These are phyloP conservation scores for Chrysopilus asiliformis DNA, from an alignment of 2,888 invertebrate genomes.

Conservation along the genomic window DNA sequence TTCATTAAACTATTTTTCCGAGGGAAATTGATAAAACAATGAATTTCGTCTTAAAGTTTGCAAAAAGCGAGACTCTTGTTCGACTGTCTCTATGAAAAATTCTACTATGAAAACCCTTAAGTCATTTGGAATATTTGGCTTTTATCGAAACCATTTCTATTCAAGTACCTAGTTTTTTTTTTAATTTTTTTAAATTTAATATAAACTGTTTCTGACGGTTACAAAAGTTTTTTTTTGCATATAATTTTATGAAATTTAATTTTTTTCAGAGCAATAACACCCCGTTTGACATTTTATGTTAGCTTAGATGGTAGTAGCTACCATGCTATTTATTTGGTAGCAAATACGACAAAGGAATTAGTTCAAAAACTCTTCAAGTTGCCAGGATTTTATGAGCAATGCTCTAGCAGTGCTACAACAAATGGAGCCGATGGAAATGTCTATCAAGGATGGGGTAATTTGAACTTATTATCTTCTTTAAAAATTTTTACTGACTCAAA, in stretches of 20 bases:
- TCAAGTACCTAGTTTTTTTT: no score
- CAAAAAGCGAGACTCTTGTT: no score
- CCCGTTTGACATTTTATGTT: conserved; percentile 72
- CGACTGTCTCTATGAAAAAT: background rate
- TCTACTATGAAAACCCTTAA: no score
- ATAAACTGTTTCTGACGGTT: no score
- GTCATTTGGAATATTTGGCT: no score
- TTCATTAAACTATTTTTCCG: no score
- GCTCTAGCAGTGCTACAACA: conserved; percentile 24
- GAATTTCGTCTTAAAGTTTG: no score
- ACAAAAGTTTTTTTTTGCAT: no score
- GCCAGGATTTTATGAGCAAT: conserved; percentile 37
- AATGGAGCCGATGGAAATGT: conserved; percentile 20
- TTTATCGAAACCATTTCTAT: no score
- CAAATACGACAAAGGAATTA: conserved; percentile 52
- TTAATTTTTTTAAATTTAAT: no score
- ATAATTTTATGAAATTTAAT: background rate
- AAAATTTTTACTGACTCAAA: no score
- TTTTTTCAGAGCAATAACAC: conserved; percentile 47
- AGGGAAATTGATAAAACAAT: no score
- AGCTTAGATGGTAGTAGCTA: conserved; percentile 55
- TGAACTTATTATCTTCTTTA: background rate
- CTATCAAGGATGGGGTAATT: conserved; percentile 18
- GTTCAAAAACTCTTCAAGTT: conserved; percentile 48
- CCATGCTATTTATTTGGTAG: conserved; percentile 68